A percentile compares a stretch with the other conserved stretches of the same genome.
Conservation (phyloP, 2,888 invertebrate genomes). For the Aphidius colemani region DNA sequence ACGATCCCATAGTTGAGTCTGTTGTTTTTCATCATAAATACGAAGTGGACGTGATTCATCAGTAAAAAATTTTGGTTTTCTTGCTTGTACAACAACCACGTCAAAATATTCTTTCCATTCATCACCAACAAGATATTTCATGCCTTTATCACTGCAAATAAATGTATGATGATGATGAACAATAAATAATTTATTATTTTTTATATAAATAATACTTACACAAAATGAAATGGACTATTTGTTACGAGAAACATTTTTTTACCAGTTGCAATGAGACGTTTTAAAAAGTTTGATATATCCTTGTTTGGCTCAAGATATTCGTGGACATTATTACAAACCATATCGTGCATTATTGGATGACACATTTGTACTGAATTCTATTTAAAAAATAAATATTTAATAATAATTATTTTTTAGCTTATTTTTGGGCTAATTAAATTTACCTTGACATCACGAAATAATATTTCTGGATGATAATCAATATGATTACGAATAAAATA, state of each 20-base stretch:
- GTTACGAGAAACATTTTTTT: constrained; percentile 95
- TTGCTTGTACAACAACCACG: constrained; percentile 91
- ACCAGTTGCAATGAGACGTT: constrained; percentile 72
- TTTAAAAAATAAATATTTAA: constrained; percentile 41
- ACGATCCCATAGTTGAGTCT: constrained; percentile 88
- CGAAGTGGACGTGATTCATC: constrained; percentile 89
- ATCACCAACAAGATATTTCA: constrained; percentile 84
- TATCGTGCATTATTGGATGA: constrained; percentile 87
- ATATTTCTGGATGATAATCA: constrained; percentile 92
- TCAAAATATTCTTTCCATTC: constrained; percentile 93
- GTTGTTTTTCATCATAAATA: constrained; percentile 79
- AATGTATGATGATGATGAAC: too few relatives aligned
- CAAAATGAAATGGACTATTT: constrained; percentile 95
- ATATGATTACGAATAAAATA: constrained; percentile 88
- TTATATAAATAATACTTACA: constrained; percentile 67
- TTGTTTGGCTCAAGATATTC: constrained; percentile 80
- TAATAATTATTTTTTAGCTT: too few relatives aligned
- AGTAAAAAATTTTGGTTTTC: constrained; percentile 96
- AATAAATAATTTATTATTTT: too few relatives aligned
- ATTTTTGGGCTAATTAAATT: not conserved
- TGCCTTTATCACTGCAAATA: constrained; percentile 78
- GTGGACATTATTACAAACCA: constrained; percentile 80
- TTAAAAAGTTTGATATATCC: constrained; percentile 75
- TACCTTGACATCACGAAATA: constrained; percentile 93
- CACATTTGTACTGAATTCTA: constrained; percentile 87